Percentiles rank a stretch among this genome's conserved stretches.
Evolutionary conservation across 2,888 invertebrate species (phyloP).

Genomic region (Dryobotodes eremita): DNA sequence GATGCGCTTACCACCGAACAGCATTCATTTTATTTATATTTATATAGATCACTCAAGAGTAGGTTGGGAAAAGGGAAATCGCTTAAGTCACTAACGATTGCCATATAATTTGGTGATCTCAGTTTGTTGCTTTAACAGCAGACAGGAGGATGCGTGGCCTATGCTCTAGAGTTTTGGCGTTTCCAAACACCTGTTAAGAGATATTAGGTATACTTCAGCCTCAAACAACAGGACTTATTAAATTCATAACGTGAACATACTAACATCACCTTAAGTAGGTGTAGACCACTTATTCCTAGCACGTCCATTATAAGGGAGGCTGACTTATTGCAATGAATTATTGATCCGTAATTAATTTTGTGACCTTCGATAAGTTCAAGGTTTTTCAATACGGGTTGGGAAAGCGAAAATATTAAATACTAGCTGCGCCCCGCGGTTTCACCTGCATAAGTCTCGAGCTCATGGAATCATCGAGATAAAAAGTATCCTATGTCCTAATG

Average conservation of each 20-base stretch:
- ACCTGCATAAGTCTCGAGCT: too few relatives aligned
- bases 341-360: slow-evolving; percentile 29
- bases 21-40: neutral
- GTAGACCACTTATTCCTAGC: slow-evolving; percentile 18
- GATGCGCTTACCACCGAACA: too few relatives aligned
- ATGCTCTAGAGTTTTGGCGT: too few relatives aligned
- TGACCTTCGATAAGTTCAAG: slow-evolving; percentile 1
- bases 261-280: neutral
- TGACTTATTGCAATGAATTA: slow-evolving; percentile 18
- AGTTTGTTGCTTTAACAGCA: too few relatives aligned
- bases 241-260: neutral
- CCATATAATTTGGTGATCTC: neutral
- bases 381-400: neutral
- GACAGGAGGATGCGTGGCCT: too few relatives aligned
- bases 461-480: too few relatives aligned
- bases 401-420: slow-evolving; percentile 16
- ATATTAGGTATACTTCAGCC: too few relatives aligned
- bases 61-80: neutral
- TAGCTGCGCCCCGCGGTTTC: too few relatives aligned
- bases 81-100: neutral
- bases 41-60: neutral
- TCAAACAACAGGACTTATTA: neutral
- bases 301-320: slow-evolving; percentile 23
- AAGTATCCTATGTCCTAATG: too few relatives aligned
- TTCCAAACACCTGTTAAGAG: too few relatives aligned